Evolutionary conservation across 2,797 vertebrate genomes (phyloP).

Genomic region (Urosaurus nigricauda): DNA sequence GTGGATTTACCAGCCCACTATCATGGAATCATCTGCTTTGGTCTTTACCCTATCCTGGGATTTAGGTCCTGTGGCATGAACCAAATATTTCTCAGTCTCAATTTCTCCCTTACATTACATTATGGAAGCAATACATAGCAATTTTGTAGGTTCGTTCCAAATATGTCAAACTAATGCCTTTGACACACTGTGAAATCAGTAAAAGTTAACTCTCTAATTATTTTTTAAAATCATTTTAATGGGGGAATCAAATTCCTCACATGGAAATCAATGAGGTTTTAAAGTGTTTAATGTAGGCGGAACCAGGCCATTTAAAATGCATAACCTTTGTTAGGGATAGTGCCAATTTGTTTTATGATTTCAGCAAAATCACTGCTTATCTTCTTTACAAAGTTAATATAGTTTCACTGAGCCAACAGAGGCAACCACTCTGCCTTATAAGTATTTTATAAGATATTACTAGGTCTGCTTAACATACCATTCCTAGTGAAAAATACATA

Average conservation of each 20-base stretch:
- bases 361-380: constrained; percentile 2
- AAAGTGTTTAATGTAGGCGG: neutral
- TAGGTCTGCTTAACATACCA: constrained; percentile 34
- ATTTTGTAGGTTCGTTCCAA: neutral
- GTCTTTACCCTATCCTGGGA: neutral
- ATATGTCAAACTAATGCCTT: neutral
- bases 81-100: no score
- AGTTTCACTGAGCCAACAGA: neutral
- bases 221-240: neutral
- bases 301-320: neutral
- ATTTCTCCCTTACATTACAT: neutral
- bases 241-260: neutral
- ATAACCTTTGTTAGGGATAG: neutral
- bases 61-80: neutral
- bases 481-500: constrained; percentile 22
- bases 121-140: neutral
- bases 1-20: no score
- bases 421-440: fast-evolving
- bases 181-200: neutral
- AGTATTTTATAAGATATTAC: constrained; percentile 25
- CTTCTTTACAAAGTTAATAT: neutral
- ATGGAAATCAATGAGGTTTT: neutral
- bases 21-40: neutral
- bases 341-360: neutral
- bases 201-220: neutral